phyloP scores from a whole-genome alignment of 2,888 invertebrate genomes.

The Barypeithes pellucidus region DNA sequence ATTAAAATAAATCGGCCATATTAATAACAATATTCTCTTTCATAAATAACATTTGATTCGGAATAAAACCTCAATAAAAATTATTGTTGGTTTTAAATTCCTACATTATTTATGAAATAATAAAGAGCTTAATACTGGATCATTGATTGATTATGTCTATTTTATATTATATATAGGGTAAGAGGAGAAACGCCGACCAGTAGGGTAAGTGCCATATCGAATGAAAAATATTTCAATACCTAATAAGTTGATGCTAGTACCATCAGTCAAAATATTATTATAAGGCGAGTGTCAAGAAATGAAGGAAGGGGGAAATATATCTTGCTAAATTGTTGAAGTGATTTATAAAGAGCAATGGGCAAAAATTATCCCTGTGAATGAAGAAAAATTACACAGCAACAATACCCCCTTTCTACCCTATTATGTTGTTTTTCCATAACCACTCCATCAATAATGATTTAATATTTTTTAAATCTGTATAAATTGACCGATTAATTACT shows the following conservation, averaged over 20 bases:
- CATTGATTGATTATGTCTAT: constrained; percentile 29
- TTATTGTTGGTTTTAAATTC: constrained; percentile 50
- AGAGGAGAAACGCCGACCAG: too few species aligned
- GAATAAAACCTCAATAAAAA: constrained; percentile 48
- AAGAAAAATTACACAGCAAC: too few species aligned
- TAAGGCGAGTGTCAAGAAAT: too few species aligned
- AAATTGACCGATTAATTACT: constrained; percentile 32
- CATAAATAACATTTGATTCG: constrained; percentile 45
- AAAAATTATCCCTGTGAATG: too few species aligned
- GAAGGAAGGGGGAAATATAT: too few species aligned
- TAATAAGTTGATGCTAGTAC: too few species aligned
- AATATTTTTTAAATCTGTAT: constrained; percentile 26
- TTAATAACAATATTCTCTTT: constrained; percentile 33
- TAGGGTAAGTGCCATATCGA: too few species aligned
- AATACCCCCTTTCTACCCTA: too few species aligned
- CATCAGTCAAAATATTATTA: too few species aligned
- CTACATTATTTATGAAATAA: constrained; percentile 52
- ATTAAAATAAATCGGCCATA: constrained; percentile 17
- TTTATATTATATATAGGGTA: constrained; percentile 15
- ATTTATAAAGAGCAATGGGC: too few species aligned
- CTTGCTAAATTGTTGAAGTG: too few species aligned
- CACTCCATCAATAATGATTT: constrained; percentile 3
- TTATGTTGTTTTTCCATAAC: neutral
- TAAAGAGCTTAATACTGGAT: constrained; percentile 35
- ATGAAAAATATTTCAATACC: too few species aligned